Percentiles rank a stretch among this genome's conserved stretches.
phyloP scores from a whole-genome alignment of 2,888 invertebrate species.

The Leptarthrus brevirostris region DNA sequence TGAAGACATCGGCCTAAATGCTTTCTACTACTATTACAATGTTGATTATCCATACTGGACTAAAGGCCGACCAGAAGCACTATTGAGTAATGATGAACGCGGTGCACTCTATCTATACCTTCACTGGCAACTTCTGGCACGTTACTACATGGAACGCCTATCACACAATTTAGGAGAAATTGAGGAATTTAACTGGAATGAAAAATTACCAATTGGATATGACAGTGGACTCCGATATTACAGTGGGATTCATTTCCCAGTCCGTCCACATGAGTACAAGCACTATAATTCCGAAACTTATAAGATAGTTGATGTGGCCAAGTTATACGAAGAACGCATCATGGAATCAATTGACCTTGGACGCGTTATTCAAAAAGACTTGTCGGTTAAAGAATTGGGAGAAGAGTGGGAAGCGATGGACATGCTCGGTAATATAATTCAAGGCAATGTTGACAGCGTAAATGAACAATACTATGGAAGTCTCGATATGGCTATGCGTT shows the following conservation, averaged over 20 bases:
- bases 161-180: conserved; percentile 78
- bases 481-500: conserved; percentile 68
- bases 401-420: conserved; percentile 63
- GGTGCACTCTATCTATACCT: conserved; percentile 68
- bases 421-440: conserved; percentile 70
- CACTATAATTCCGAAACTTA: conserved; percentile 65
- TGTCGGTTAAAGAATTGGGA: conserved; percentile 59
- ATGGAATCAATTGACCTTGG: conserved; percentile 73
- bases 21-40: conserved; percentile 76
- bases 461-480: conserved; percentile 70
- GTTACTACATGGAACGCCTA: conserved; percentile 72
- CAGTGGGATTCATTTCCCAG: conserved; percentile 76
- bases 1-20: conserved; percentile 81
- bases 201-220: conserved; percentile 73
- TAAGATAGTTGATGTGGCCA: conserved; percentile 64
- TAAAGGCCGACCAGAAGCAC: conserved; percentile 67
- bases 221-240: conserved; percentile 73
- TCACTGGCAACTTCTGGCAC: conserved; percentile 68
- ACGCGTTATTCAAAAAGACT: conserved; percentile 66
- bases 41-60: conserved; percentile 79
- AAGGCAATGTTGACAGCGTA: conserved; percentile 69
- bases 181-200: conserved; percentile 70
- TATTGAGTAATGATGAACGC: conserved; percentile 62
- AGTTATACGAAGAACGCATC: conserved; percentile 71
- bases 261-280: conserved; percentile 71